These are phyloP conservation scores for Pygoscelis antarcticus DNA, from an alignment of 2,113 vertebrate species.

Conservation along the genomic window DNA sequence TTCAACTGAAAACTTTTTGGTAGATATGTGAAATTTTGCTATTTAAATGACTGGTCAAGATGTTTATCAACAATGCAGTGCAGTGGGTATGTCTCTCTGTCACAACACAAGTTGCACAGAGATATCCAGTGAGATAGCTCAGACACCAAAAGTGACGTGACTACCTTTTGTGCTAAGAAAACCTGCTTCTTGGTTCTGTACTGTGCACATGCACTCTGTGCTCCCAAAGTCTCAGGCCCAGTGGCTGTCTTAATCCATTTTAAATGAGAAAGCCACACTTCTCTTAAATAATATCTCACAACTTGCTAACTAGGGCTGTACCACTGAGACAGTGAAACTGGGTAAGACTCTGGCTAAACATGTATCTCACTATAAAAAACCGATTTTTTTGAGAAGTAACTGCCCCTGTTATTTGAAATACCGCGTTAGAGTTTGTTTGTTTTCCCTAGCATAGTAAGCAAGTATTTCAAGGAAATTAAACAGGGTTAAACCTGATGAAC, in stretches of 20 bases:
- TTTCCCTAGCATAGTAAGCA: background rate
- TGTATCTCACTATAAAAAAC: background rate
- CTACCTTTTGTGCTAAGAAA: background rate
- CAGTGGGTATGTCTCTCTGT: background rate
- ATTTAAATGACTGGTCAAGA: background rate
- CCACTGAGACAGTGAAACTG: background rate
- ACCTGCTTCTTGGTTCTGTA: background rate
- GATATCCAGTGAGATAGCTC: background rate
- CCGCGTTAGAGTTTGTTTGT: background rate
- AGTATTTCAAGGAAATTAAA: background rate
- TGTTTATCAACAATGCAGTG: background rate
- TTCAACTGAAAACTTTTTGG: background rate
- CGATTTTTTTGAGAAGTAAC: background rate
- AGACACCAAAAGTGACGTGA: background rate
- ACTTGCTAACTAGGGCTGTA: background rate
- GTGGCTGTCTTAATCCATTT: background rate
- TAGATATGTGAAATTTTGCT: background rate
- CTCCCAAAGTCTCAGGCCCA: background rate
- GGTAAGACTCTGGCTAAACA: background rate
- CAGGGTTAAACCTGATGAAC: background rate
- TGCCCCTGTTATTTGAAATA: background rate
- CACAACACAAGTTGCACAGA: background rate
- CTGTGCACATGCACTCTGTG: background rate
- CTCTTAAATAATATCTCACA: background rate
- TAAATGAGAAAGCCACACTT: background rate